Evolutionary conservation across 92 coral and sea anemone species (phyloP).

Genomic region (Epizoanthus stellaris): DNA sequence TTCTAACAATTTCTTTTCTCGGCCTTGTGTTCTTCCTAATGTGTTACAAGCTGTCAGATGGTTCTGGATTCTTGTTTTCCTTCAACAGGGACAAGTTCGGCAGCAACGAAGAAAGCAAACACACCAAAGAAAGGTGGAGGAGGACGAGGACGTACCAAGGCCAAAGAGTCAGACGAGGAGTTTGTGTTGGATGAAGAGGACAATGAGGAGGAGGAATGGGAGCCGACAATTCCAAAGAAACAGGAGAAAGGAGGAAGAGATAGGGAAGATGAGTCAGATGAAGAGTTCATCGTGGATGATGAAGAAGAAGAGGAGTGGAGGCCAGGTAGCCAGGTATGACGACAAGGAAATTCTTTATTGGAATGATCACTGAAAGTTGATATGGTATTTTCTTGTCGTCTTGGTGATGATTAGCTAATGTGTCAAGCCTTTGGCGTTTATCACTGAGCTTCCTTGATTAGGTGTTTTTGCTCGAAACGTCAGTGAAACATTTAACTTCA

Average conservation of each 20-base stretch:
- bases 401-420: too few relatives aligned
- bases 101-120: background rate
- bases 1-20: too few relatives aligned
- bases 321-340: conserved; percentile 7
- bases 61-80: background rate
- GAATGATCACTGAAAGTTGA: too few relatives aligned
- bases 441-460: too few relatives aligned
- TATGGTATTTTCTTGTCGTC: too few relatives aligned
- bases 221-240: background rate
- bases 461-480: too few relatives aligned
- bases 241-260: background rate
- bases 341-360: too few relatives aligned
- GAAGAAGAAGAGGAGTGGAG: conserved; percentile 22
- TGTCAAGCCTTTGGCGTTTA: too few relatives aligned
- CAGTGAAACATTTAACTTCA: too few relatives aligned
- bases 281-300: conserved; percentile 15
- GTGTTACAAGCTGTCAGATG: background rate
- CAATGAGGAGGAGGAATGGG: background rate
- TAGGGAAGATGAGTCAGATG: conserved; percentile 22
- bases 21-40: too few relatives aligned
- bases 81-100: background rate
- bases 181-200: conserved; percentile 4
- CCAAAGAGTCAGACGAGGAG: conserved; percentile 8
- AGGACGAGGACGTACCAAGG: background rate
- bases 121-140: background rate